Evolutionary conservation across 1,140 invertebrate genomes (phyloP).

Genomic region (Drosophila sp.): DNA sequence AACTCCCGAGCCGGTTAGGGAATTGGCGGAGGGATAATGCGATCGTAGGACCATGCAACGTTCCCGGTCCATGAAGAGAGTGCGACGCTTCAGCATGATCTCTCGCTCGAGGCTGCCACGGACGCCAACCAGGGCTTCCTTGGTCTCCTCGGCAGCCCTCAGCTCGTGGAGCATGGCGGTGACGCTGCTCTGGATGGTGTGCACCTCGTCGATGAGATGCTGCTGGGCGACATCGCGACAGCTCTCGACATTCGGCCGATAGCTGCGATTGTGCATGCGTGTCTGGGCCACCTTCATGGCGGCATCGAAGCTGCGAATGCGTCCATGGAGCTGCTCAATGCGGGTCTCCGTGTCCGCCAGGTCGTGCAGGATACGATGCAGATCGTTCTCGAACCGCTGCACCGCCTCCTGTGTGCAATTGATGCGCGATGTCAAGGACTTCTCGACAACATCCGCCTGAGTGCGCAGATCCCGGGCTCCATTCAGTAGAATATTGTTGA

Average conservation of each 20-base stretch:
- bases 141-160: conserved; percentile 86
- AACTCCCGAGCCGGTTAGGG: conserved; percentile 86
- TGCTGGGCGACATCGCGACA: conserved; percentile 89
- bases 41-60: conserved; percentile 87
- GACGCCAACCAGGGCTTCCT: conserved; percentile 87
- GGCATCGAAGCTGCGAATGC: conserved; percentile 88
- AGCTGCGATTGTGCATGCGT: conserved; percentile 89
- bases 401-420: conserved; percentile 88
- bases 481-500: conserved; percentile 88
- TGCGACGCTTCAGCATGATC: conserved; percentile 90
- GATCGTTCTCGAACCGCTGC: conserved; percentile 88
- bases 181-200: conserved; percentile 88
- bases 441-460: conserved; percentile 90
- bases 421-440: conserved; percentile 88
- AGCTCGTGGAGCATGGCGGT: conserved; percentile 87
- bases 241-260: conserved; percentile 89
- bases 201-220: conserved; percentile 90
- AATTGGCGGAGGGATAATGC: conserved; percentile 88
- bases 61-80: conserved; percentile 89
- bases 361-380: conserved; percentile 87
- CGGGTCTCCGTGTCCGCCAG: conserved; percentile 89
- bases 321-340: conserved; percentile 87
- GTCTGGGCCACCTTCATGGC: conserved; percentile 92
- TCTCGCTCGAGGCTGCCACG: conserved; percentile 89
- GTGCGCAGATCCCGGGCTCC: conserved; percentile 89